A percentile compares a stretch with the other conserved stretches of the same genome.
Conservation (phyloP, 2,113 vertebrate species). For the Isurus oxyrinchus region DNA sequence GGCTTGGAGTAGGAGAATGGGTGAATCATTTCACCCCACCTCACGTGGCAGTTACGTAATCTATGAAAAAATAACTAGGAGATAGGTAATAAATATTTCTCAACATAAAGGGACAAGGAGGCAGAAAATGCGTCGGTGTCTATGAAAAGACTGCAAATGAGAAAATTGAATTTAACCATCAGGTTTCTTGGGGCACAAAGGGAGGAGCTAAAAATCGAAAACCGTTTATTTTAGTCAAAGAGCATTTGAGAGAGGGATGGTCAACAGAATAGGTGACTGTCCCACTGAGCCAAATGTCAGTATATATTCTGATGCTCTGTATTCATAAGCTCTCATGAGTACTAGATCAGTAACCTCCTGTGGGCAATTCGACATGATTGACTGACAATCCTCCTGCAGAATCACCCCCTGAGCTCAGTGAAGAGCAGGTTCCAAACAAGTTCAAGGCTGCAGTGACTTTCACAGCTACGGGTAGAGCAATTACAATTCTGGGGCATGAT, state of each 20-base stretch:
- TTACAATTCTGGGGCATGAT: neutral
- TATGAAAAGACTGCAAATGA: neutral
- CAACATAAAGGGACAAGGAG: neutral
- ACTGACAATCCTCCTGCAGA: neutral
- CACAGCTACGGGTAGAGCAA: neutral
- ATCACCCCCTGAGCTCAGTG: neutral
- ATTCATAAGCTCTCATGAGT: neutral
- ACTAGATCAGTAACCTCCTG: neutral
- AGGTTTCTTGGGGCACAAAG: neutral
- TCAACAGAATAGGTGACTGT: neutral
- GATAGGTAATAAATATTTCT: neutral
- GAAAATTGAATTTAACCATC: neutral
- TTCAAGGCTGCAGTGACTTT: slow-evolving; percentile 4
- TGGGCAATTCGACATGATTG: neutral
- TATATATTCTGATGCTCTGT: neutral
- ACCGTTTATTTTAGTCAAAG: neutral
- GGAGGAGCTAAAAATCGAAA: neutral
- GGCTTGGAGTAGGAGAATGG: no score
- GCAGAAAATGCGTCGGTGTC: neutral
- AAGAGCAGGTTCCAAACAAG: neutral
- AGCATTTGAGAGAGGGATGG: neutral
- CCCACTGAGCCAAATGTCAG: neutral
- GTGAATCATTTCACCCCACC: no score
- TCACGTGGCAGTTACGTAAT: no score
- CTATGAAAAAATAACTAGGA: neutral